Evolutionary conservation across 1,140 invertebrate species (phyloP), one percentile per base, ranked within the genome.

Genomic region (Papilio dardanus): DNA sequence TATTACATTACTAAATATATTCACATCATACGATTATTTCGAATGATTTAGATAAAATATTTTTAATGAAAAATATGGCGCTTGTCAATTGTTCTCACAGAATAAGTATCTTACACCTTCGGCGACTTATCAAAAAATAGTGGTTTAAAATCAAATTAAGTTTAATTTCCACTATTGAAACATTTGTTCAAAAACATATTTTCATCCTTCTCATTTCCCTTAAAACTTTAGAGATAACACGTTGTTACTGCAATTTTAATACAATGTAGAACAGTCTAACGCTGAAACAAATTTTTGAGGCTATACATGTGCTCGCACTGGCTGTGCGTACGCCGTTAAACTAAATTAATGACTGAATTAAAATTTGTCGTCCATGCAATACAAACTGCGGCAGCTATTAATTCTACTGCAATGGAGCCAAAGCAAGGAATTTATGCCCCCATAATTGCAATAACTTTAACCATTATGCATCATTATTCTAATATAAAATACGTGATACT

Each of bases 381-480:
- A 54, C 42, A 21, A 73, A 73, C 28, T 73, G 71, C 42, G 46
- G 30, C 71, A 12, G 71, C 46, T 54, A 73, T 73, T 58, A 73
- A 54, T 73, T 31, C 71, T 73, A 73, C 71, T 73, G 71, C 71
- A 73, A 73, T 54, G 71, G 28, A 50, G 46, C 71, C 71, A 73
- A 54, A 30, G 42, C 24, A 33, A 21, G 46, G 42, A n/a, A 30
- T 31, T 73, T 54, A 73, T 73, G 28, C 10, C 50, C 19, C 30
- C 46, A 10, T 73, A 73, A 73, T 73, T 46, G 30, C 30, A 21
- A 54, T 58, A 73, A 73, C 46, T 73, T 73, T 21, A 73, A 54
- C 28, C 19, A 71, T 71, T 71, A 71, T 30, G 24, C 10, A 50
- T 42, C 40, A 30, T 71, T 30, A 46, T 30, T 46, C 28, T 46